Percentiles rank a stretch among this genome's conserved stretches.
These are phyloP conservation scores for Acholoe squamosa DNA, from an alignment of 2,888 invertebrate genomes.

Conservation along the genomic window DNA sequence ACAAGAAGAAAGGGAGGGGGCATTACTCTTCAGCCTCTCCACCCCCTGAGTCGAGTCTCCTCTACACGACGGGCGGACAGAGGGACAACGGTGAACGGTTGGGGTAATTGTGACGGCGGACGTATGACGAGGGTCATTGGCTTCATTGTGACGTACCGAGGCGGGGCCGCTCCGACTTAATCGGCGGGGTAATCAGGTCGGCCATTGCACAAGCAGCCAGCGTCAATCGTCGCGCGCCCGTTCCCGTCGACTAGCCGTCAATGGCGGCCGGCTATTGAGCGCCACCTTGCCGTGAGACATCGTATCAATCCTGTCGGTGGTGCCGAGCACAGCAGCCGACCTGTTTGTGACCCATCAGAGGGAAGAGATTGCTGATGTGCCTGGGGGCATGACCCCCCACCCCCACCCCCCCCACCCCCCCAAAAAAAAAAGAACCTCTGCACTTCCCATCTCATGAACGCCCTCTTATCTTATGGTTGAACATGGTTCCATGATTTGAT, in stretches of 20 bases:
- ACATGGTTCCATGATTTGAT: background rate
- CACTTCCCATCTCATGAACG: background rate
- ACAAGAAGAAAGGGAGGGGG: too few relatives aligned
- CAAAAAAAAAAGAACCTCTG: background rate
- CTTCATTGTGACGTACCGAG: background rate
- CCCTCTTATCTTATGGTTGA: background rate
- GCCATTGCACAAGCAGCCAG: slow-evolving; percentile 41
- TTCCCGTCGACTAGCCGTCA: slow-evolving; percentile 39
- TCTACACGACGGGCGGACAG: background rate
- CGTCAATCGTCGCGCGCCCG: slow-evolving; percentile 42
- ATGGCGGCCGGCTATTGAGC: background rate
- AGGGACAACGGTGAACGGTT: slow-evolving; percentile 44
- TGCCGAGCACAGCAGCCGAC: background rate
- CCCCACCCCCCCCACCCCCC: background rate
- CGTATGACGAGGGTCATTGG: slow-evolving; percentile 2
- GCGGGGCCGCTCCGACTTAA: slow-evolving; percentile 25
- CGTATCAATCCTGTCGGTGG: slow-evolving; percentile 22
- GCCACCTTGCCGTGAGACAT: slow-evolving; percentile 8
- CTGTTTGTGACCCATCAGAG: slow-evolving; percentile 17
- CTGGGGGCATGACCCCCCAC: background rate
- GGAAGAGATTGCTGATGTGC: slow-evolving; percentile 31
- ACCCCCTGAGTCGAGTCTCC: background rate
- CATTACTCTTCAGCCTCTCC: background rate
- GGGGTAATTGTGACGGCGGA: slow-evolving; percentile 42
- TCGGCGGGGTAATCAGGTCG: slow-evolving; percentile 20